Evolutionary conservation across 30 jellyfish, hydroid and myxozoan species (phyloP).

Genomic region (Clytia hemisphaerica): DNA sequence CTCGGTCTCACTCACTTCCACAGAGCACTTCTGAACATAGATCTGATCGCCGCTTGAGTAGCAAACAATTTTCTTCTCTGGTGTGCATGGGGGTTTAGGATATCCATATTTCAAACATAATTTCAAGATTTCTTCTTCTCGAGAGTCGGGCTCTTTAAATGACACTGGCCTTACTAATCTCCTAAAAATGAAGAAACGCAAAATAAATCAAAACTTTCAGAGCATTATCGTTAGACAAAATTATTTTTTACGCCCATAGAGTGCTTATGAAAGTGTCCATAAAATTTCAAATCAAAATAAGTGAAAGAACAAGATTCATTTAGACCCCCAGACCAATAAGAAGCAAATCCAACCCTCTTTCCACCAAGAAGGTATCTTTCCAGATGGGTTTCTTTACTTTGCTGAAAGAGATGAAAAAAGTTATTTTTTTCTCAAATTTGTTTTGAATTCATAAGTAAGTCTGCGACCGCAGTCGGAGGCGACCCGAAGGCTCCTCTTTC

Average conservation of each 20-base stretch:
- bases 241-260: too few relatives aligned
- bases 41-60: not conserved
- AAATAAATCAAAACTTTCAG: too few relatives aligned
- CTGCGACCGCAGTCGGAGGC: too few relatives aligned
- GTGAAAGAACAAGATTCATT: too few relatives aligned
- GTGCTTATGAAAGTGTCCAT: too few relatives aligned
- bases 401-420: not conserved
- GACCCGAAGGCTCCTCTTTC: too few relatives aligned
- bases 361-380: conserved; percentile 78
- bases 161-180: not conserved
- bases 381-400: conserved; percentile 26
- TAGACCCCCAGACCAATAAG: too few relatives aligned
- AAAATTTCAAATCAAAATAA: too few relatives aligned
- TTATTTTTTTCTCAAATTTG: not conserved
- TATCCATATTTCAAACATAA: not conserved
- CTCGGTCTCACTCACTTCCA: too few relatives aligned
- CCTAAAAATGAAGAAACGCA: not conserved
- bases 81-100: conserved; percentile 31
- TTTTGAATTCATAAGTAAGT: too few relatives aligned
- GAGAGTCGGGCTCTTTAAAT: not conserved
- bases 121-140: not conserved
- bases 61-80: not conserved
- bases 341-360: conserved; percentile 59
- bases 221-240: too few relatives aligned
- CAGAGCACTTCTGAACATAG: conserved; percentile 5